Conservation (phyloP, 2,113 vertebrate genomes). For the Otolemur garnettii region DNA sequence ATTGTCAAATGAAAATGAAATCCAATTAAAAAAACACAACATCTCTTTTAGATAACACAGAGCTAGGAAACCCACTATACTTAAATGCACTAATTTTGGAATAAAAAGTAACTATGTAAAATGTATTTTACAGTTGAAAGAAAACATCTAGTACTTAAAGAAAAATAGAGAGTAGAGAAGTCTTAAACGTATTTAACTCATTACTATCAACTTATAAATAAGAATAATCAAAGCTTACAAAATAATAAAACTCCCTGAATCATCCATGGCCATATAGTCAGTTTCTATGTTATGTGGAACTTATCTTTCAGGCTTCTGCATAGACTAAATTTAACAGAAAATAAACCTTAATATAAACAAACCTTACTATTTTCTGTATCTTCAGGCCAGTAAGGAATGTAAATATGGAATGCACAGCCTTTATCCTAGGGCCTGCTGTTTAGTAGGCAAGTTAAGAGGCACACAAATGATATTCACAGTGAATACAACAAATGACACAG, state of each 20-base stretch:
- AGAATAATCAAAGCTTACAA: not conserved
- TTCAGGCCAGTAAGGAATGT: not conserved
- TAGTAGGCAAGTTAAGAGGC: not conserved
- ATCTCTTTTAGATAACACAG: not conserved
- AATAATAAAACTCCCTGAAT: not conserved
- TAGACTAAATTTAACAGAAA: not conserved
- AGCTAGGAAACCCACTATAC: not conserved
- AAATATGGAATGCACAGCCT: not conserved
- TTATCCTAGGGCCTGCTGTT: not conserved
- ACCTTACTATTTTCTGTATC: not conserved
- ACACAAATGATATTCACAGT: not conserved
- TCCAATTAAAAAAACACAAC: not conserved
- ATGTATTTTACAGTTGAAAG: not conserved
- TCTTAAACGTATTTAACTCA: not conserved
- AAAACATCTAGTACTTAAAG: constrained; percentile 21
- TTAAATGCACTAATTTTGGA: not conserved
- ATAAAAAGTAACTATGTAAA: not conserved
- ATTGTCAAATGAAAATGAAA: not conserved
- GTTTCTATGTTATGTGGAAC: not conserved
- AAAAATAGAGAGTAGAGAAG: not conserved
- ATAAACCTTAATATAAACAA: not conserved
- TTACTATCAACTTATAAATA: not conserved
- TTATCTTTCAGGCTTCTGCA: not conserved
- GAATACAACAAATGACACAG: not conserved
- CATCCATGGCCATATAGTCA: not conserved